Evolutionary conservation across 2,888 invertebrate genomes (phyloP).

Genomic region (Frankliniella fusca): DNA sequence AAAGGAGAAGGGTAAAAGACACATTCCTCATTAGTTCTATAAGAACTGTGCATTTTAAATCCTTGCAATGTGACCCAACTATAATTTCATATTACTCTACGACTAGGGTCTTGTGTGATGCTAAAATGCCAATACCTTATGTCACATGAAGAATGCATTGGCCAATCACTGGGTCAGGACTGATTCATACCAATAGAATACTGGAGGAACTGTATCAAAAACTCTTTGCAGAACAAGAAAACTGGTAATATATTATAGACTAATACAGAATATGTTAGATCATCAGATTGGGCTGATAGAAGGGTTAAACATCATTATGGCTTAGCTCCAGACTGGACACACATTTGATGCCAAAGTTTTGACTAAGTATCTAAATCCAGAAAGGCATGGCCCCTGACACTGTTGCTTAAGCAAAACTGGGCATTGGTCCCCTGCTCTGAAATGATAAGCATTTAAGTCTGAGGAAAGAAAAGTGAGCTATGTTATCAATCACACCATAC

Average conservation of each 20-base stretch:
- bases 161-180: neutral
- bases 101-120: constrained; percentile 22
- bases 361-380: too few relatives aligned
- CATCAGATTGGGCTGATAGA: too few relatives aligned
- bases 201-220: neutral
- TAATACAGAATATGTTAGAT: too few relatives aligned
- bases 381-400: neutral
- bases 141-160: neutral
- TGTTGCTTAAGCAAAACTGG: neutral
- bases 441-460: neutral
- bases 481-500: neutral
- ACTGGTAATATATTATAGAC: too few relatives aligned
- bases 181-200: neutral
- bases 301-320: too few relatives aligned
- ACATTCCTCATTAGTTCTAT: neutral
- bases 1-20: neutral
- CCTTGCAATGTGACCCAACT: neutral
- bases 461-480: neutral
- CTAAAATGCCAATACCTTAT: constrained; percentile 18
- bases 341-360: too few relatives aligned
- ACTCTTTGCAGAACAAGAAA: neutral
- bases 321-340: too few relatives aligned
- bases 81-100: constrained; percentile 10
- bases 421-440: neutral
- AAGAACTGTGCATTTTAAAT: neutral